Evolutionary conservation across 2,797 vertebrate genomes (phyloP).

Genomic region (Sebastes kiyomatsui): DNA sequence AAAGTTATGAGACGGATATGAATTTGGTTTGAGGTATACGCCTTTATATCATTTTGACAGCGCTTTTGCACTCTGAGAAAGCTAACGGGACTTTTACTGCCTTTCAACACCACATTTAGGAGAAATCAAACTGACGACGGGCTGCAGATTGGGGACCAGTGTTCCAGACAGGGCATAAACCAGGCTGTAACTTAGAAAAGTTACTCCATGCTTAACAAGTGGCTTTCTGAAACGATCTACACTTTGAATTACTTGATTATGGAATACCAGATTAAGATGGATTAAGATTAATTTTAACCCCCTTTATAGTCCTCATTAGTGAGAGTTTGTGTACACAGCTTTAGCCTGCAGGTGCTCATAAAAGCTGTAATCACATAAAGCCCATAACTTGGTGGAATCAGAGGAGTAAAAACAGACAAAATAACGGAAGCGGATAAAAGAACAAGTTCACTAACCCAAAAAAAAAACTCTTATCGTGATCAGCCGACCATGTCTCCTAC

Average conservation of each 20-base stretch:
- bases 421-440: not conserved
- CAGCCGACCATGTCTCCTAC: not conserved
- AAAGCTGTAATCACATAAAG: slow-evolving; percentile 5
- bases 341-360: not conserved
- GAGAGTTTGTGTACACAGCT: not conserved
- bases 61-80: slow-evolving; percentile 2
- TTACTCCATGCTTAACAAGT: not conserved
- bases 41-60: slow-evolving; percentile 43
- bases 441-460: not conserved
- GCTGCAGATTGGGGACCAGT: not conserved
- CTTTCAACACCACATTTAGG: slow-evolving; percentile 33
- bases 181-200: not conserved
- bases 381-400: not conserved
- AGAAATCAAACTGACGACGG: slow-evolving; percentile 25
- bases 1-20: slow-evolving; percentile 35
- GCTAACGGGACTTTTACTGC: slow-evolving; percentile 42
- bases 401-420: not conserved
- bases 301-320: not conserved
- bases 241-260: not conserved
- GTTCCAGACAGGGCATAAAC: not conserved
- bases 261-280: not conserved
- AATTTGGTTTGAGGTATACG: slow-evolving; percentile 40
- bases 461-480: not conserved
- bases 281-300: not conserved
- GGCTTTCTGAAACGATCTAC: not conserved